These are phyloP conservation scores for Crambe crambe DNA, from an alignment of 37 sponge, comb jelly and placozoan species.

Conservation along the genomic window DNA sequence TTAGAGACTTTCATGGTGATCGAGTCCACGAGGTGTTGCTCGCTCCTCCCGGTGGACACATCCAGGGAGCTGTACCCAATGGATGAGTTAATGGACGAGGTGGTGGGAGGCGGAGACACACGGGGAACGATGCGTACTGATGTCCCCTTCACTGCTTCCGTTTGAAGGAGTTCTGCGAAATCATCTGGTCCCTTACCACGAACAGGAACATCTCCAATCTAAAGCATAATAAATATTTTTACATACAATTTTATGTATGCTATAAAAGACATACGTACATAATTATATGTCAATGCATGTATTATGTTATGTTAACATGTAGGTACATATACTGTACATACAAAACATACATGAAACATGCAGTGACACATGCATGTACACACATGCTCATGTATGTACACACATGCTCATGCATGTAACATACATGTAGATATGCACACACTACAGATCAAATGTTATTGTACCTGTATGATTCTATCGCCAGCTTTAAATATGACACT, in stretches of 20 bases:
- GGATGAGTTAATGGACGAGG: slow-evolving; percentile 10
- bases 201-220: slow-evolving; percentile 38
- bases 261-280: no score
- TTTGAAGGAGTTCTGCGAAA: slow-evolving; percentile 35
- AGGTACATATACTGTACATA: no score
- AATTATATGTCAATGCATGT: no score
- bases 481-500: slow-evolving; percentile 43
- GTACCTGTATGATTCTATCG: slow-evolving; percentile 50
- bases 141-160: slow-evolving; percentile 32
- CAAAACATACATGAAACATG: no score
- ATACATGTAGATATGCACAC: not conserved
- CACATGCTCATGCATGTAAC: not conserved
- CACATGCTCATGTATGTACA: not conserved
- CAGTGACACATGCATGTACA: no score
- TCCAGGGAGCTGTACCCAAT: slow-evolving; percentile 19
- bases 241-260: not conserved
- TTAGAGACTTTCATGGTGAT: slow-evolving; percentile 47
- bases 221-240: not conserved
- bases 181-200: slow-evolving; percentile 33
- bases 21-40: not conserved
- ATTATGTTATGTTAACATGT: no score
- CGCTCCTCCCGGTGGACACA: not conserved
- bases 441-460: not conserved
- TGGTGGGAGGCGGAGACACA: slow-evolving; percentile 16
- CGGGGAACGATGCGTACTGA: slow-evolving; percentile 21